phyloP scores from a whole-genome alignment of 1,140 invertebrate genomes.

The Xylocopa sonorina region DNA sequence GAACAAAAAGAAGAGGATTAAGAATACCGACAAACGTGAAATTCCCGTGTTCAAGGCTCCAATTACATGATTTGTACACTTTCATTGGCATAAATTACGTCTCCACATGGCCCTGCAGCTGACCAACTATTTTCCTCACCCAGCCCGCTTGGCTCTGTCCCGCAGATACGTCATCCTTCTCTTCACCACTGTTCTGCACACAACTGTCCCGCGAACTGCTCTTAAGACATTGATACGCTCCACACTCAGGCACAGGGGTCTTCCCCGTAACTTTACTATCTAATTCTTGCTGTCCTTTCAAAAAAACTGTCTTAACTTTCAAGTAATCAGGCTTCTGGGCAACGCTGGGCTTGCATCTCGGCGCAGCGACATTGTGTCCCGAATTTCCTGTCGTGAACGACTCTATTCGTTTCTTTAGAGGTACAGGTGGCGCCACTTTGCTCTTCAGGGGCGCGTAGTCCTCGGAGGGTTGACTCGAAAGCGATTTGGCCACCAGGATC shows the following conservation, averaged over 20 bases:
- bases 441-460: constrained; percentile 43
- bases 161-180: constrained; percentile 75
- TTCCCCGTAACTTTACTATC: constrained; percentile 23
- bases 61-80: constrained; percentile 30
- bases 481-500: constrained; percentile 48
- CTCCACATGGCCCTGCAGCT: constrained; percentile 76
- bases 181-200: constrained; percentile 27
- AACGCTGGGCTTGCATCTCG: constrained; percentile 60
- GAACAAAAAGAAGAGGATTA: constrained; percentile 22
- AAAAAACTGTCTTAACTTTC: constrained; percentile 52
- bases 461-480: neutral
- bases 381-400: neutral
- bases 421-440: constrained; percentile 77
- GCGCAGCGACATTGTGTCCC: neutral
- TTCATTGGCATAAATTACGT: constrained; percentile 60
- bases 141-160: constrained; percentile 80
- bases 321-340: constrained; percentile 73
- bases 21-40: constrained; percentile 18
- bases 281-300: constrained; percentile 14
- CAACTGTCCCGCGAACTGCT: constrained; percentile 11
- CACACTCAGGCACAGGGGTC: neutral
- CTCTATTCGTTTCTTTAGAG: constrained; percentile 69
- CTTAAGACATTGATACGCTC: neutral
- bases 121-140: constrained; percentile 80
- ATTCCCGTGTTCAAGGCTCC: constrained; percentile 1